Base-by-base conservation (phyloP, 1,140 invertebrate species). In the Coptotermes formosanus region DNA sequence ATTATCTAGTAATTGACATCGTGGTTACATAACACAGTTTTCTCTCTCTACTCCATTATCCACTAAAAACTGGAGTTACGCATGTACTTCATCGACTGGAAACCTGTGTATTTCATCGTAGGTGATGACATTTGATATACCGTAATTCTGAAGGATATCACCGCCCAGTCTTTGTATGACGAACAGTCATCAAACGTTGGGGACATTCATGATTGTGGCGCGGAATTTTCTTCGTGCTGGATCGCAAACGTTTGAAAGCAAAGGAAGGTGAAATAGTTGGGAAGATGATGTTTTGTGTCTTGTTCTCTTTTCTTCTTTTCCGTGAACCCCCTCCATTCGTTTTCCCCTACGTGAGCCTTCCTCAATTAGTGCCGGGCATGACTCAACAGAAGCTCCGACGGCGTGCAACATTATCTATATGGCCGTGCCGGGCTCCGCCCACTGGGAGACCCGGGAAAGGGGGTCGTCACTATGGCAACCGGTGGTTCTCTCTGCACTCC, bases 381-480 rank as follows among this genome's bases (percentile, higher is more conserved):
- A 75, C 64, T 75, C 64, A 75, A 75, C 64, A 75, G 52, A 48
- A 48, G 9, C 12, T 30, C 64, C 25, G 25, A 11, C 64, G 25
- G 8, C 12, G n/a, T 75, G 64, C 64, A 75, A 75, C 64, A 75
- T 75, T 75, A 75, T 75, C 64, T 75, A 75, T 75, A 75, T 75
- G n/a, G n/a, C 64, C 25, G 64, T 75, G 64, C 64, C n/a, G 64
- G 64, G n/a, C 64, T 75, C 64, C 64, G 64, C 64, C 64, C 64
- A 75, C 64, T n/a, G 64, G n/a, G 64, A 75, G 64, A 75, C 64
- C 64, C 64, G 64, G 64, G 64, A 75, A 75, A 30, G 64, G 64
- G 64, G 64, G 64, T 75, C 64, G 64, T 75, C 25, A 30, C 64
- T 14, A 75, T 75, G 64, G 64, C 8, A 75, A 75, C 64, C 64